Base-by-base conservation (phyloP, 2,113 vertebrate species). In the Melanerpes formicivorus region DNA sequence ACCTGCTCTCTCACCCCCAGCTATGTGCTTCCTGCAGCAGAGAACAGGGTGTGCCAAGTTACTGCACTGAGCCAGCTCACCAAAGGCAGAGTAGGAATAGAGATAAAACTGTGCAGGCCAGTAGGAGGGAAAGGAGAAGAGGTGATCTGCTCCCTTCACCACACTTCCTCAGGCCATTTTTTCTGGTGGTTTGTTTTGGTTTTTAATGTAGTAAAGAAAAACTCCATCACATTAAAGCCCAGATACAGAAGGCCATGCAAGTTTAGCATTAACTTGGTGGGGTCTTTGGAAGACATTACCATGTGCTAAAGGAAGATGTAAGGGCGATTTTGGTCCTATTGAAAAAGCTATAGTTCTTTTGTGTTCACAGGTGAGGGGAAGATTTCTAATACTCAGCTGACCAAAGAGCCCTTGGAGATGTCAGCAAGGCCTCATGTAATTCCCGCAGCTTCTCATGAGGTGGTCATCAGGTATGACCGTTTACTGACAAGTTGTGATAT, bases 391-490 rank as follows among this genome's bases (percentile, higher is more conserved):
- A 34, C 74, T 91, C 55, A 95, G 74, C 84, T 92, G 93, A 93
- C 63, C 92, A 90, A 86, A 92, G 90, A 90, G 86, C 74, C 80
- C 59, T 84, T 93, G 90, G 84, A 93, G 86, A 90, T 92, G 85
- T 88, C 90, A 94, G 93, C 92, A 75, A 86, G 92, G 86, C 90
- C 52, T 93, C 74, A 80, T 88, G 85, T 83, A 88, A 56, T 72
- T 84, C 77, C 80, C 0, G 25, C 90, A 94, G 83, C 92, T 94
- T 80, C 77, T 92, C 64, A 7, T 94, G 90, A 94, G 77, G 83
- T 95, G 95, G 92, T 96, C 95, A 96, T 96, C 92, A 94, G 93
- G 92, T 95, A 82, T 93, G 92, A 90, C 93, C 90, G 77, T 90
- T 81, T 88, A 88, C 67, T 90, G 92, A 42, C 92, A 70, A 42